Conservation (phyloP, 2,797 vertebrate species). For the Smutsia temminckii region DNA sequence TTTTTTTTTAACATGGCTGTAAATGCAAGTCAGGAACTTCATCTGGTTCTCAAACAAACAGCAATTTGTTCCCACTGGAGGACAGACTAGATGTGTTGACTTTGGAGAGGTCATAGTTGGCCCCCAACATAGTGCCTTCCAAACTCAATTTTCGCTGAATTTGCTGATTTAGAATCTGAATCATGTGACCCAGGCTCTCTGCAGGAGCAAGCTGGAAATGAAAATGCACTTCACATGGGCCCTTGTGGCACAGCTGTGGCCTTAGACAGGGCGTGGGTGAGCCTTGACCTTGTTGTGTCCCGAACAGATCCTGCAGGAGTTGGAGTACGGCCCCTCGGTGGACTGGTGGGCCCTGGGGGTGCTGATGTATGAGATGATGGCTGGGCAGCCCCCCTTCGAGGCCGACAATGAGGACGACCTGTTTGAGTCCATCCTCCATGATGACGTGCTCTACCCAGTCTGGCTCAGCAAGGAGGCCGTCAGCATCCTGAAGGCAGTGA, state of each 20-base stretch:
- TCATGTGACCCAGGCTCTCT: accelerated
- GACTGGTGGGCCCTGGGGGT: conserved; percentile 98
- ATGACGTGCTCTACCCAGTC: conserved; percentile 96
- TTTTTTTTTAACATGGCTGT: background rate
- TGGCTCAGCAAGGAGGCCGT: conserved; percentile 99
- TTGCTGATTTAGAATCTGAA: background rate
- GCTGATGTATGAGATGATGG: conserved; percentile 99
- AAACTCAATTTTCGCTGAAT: background rate
- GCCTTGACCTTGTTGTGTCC: background rate
- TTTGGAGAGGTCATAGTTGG: background rate
- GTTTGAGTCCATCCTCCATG: conserved; percentile 97
- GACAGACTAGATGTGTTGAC: background rate
- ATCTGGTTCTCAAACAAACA: background rate
- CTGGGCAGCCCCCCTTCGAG: conserved; percentile 96
- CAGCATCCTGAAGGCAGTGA: conserved; percentile 95
- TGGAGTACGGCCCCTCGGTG: conserved; percentile 95
- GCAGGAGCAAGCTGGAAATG: background rate
- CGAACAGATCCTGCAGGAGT: conserved; percentile 94
- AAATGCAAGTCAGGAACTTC: background rate
- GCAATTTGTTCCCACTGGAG: background rate
- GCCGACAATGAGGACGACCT: conserved; percentile 97
- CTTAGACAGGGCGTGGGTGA: accelerated
- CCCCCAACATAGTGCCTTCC: background rate
- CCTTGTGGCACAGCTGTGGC: accelerated
- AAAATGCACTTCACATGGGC: accelerated